These are phyloP conservation scores for Steinernema hermaphroditum DNA, from an alignment of 2,888 invertebrate genomes.

Conservation along the genomic window DNA sequence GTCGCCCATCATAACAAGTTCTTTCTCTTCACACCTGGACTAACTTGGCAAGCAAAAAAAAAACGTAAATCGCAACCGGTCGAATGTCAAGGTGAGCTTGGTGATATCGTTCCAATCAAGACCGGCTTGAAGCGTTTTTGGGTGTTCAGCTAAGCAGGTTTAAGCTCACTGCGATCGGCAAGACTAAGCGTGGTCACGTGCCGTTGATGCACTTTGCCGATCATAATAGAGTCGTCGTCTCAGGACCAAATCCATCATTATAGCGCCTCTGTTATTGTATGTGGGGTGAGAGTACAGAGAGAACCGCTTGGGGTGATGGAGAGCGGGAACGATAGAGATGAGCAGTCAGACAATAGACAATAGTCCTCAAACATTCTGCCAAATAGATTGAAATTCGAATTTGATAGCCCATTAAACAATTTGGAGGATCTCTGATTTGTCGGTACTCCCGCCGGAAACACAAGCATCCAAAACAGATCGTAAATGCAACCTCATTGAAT, in stretches of 20 bases:
- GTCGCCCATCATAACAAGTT: background rate
- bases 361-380: too few species aligned
- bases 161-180: background rate
- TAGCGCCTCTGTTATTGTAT: background rate
- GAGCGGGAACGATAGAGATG: too few species aligned
- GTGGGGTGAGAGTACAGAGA: too few species aligned
- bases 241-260: background rate
- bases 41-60: background rate
- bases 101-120: background rate
- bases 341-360: too few species aligned
- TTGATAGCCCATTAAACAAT: too few species aligned
- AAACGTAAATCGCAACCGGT: conserved; percentile 1
- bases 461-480: too few species aligned
- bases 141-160: background rate
- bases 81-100: conserved; percentile 11
- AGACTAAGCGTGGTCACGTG: background rate
- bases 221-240: background rate
- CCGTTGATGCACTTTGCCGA: background rate
- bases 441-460: too few species aligned
- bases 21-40: background rate
- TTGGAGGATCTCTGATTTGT: too few species aligned
- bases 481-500: too few species aligned
- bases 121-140: background rate
- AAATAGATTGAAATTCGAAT: too few species aligned
- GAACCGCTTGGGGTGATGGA: too few species aligned